These are phyloP conservation scores for Eupithecia exiguata DNA, from an alignment of 2,888 invertebrate genomes.

Conservation along the genomic window DNA sequence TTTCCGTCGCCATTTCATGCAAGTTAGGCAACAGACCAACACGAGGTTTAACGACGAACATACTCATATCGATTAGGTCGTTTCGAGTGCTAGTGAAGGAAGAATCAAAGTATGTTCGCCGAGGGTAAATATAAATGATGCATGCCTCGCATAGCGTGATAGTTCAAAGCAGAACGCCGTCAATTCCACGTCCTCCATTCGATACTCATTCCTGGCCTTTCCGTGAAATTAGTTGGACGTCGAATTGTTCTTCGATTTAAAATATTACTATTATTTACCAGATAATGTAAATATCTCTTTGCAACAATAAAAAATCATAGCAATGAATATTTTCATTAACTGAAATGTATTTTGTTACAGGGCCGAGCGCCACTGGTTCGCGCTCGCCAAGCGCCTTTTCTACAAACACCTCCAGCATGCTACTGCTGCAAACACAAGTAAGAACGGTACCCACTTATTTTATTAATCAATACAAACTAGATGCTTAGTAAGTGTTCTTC, in stretches of 20 bases:
- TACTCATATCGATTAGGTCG: slow-evolving; percentile 70
- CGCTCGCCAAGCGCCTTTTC: slow-evolving; percentile 83
- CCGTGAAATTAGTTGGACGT: slow-evolving; percentile 48
- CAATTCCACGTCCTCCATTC: slow-evolving; percentile 62
- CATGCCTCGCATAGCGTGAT: slow-evolving; percentile 85
- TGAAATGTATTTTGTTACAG: slow-evolving; percentile 68
- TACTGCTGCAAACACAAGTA: slow-evolving; percentile 96
- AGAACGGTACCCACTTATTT: slow-evolving; percentile 56
- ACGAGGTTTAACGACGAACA: slow-evolving; percentile 51
- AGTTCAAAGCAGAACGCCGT: slow-evolving; percentile 78
- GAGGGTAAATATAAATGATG: slow-evolving; percentile 84
- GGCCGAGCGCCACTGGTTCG: slow-evolving; percentile 83
- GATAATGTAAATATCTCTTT: slow-evolving; percentile 21
- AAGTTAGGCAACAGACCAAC: slow-evolving; percentile 63
- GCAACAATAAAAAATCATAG: neutral
- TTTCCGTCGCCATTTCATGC: slow-evolving; percentile 66
- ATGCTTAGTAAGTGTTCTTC: neutral
- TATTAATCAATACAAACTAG: neutral
- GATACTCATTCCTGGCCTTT: slow-evolving; percentile 63
- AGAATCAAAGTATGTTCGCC: slow-evolving; percentile 82
- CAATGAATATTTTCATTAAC: neutral
- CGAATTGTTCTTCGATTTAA: slow-evolving; percentile 24
- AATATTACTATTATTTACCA: slow-evolving; percentile 7
- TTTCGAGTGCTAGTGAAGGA: slow-evolving; percentile 74
- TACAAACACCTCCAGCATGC: slow-evolving; percentile 92